Conservation (phyloP, 1,140 invertebrate genomes). For the Philotrypesis tridentata region DNA sequence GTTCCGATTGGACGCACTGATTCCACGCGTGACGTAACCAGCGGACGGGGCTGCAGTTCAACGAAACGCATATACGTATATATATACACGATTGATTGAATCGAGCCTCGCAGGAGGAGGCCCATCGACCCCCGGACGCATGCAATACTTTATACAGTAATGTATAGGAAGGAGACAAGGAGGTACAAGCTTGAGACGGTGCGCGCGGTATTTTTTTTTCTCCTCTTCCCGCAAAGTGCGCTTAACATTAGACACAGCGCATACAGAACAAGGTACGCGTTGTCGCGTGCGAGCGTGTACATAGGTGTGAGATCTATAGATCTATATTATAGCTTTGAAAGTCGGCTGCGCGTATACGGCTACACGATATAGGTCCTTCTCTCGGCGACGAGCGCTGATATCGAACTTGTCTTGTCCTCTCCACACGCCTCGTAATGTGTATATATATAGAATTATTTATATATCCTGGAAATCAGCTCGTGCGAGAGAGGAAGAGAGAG, state of each 20-base stretch:
- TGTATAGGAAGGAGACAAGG: neutral
- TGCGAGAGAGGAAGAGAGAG: neutral
- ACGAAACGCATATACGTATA: neutral
- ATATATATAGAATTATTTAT: too few relatives aligned
- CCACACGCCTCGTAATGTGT: too few relatives aligned
- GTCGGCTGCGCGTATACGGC: too few relatives aligned
- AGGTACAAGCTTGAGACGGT: neutral
- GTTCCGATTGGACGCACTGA: too few relatives aligned
- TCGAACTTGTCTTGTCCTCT: slow-evolving; percentile 43
- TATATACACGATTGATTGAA: too few relatives aligned
- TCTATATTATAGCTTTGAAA: slow-evolving; percentile 20
- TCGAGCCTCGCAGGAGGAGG: too few relatives aligned
- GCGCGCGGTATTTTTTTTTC: neutral
- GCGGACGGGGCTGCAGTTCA: too few relatives aligned
- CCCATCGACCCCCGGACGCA: too few relatives aligned
- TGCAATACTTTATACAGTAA: slow-evolving; percentile 23
- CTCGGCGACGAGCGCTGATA: neutral
- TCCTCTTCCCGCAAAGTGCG: too few relatives aligned
- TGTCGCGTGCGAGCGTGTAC: neutral
- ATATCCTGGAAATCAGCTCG: neutral
- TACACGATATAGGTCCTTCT: neutral
- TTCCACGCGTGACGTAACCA: too few relatives aligned
- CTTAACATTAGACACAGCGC: too few relatives aligned
- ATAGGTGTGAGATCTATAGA: slow-evolving; percentile 5
- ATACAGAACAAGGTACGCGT: too few relatives aligned